Conservation (phyloP, 2,113 vertebrate species). For the Miniopterus natalensis region DNA sequence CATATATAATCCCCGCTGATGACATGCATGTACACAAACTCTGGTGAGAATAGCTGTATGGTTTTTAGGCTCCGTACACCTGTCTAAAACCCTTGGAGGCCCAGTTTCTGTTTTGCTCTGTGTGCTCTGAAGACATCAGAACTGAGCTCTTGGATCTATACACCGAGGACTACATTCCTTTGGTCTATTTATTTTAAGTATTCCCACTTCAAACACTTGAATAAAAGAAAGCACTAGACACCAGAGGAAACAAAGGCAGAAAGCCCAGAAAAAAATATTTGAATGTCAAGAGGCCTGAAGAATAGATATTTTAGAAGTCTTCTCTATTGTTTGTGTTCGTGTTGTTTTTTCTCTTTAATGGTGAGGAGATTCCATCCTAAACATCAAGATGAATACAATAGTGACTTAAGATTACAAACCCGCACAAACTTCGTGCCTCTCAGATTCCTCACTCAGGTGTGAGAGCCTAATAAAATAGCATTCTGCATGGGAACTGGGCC, state of each 20-base stretch:
- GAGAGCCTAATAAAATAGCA: neutral
- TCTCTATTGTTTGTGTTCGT: neutral
- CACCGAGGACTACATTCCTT: neutral
- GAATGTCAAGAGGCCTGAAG: neutral
- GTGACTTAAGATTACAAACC: neutral
- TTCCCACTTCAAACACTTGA: slow-evolving; percentile 38
- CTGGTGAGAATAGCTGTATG: neutral
- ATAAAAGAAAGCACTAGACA: slow-evolving; percentile 19
- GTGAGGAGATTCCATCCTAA: neutral
- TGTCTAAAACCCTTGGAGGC: neutral
- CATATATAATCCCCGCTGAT: neutral
- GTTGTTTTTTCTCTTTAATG: neutral
- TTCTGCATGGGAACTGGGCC: neutral
- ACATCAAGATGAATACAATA: neutral
- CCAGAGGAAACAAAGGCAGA: neutral
- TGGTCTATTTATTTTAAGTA: slow-evolving; percentile 5
- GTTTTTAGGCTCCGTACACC: neutral
- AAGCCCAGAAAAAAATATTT: neutral
- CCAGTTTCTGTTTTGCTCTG: neutral
- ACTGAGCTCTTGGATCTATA: neutral
- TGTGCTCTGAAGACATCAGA: neutral
- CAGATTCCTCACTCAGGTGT: neutral
- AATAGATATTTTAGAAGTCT: neutral
- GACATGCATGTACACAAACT: neutral
- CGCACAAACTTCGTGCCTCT: neutral